Conservation (phyloP, 1,140 invertebrate species). For the Caenorhabditis tropicalis region DNA sequence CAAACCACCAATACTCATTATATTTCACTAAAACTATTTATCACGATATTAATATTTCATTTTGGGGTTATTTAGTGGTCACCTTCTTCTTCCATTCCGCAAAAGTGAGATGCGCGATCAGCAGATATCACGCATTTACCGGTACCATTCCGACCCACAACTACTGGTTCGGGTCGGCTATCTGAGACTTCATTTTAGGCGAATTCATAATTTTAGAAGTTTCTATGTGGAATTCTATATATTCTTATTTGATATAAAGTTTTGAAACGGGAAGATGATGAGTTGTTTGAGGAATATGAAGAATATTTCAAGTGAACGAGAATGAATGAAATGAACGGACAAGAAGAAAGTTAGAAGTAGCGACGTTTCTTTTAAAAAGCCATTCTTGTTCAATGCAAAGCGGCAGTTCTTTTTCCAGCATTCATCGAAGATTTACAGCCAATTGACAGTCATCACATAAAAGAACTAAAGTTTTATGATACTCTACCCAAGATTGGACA, state of each 20-base stretch:
- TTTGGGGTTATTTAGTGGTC: background rate
- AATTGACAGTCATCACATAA: background rate
- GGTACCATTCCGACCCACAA: constrained; percentile 58
- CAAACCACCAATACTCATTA: constrained; percentile 1
- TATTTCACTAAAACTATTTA: background rate
- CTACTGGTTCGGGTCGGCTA: constrained; percentile 38
- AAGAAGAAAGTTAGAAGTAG: background rate
- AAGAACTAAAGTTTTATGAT: background rate
- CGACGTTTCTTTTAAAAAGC: background rate
- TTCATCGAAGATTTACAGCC: background rate
- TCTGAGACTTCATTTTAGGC: background rate
- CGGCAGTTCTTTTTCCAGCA: no score
- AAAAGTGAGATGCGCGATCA: constrained; percentile 70
- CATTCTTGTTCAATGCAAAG: constrained; percentile 11
- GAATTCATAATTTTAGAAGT: background rate
- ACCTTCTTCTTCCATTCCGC: constrained; percentile 71
- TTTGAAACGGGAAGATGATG: background rate
- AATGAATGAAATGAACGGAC: background rate
- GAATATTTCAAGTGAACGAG: no score
- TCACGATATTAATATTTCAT: background rate
- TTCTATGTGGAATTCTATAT: background rate
- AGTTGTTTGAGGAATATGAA: background rate
- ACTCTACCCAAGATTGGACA: constrained; percentile 55
- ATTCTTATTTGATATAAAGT: background rate
- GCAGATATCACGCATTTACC: constrained; percentile 69